Evolutionary conservation across 1,140 invertebrate genomes (phyloP), one percentile per base, ranked within the genome.

Genomic region (Pseudomyrmex sp.): DNA sequence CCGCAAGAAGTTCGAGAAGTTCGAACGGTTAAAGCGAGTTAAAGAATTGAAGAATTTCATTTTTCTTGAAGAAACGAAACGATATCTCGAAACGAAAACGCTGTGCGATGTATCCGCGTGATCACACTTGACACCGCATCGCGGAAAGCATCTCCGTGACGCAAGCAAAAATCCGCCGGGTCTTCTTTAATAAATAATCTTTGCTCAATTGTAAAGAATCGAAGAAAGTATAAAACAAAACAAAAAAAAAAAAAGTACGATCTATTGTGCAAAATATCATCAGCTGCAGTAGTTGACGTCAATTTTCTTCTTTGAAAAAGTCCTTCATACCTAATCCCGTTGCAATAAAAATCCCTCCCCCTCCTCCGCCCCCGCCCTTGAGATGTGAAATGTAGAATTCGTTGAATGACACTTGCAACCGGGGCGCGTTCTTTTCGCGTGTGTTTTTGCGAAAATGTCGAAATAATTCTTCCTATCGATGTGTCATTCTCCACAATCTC

Each of bases 161-260:
- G 35, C 35, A 7, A 35, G 35, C 46, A 70, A 23, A 66, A 72
- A 52, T 86, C 72, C 68, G 66, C 44, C 69, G 86, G 35, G 72
- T 87, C 48, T 59, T 70, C 80, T 77, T 35, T 87, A 88, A 88
- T 88, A 72, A 72, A 87, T 88, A 87, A 88, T 88, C 76, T 88
- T 88, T 88, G 86, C 87, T 88, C 87, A 88, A 88, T 88, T 84
- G 75, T 85, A 79, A 84, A 82, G 70, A 85, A 88, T 85, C 76
- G 87, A 88, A 70, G 72, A 87, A 80, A 76, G 83, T 79, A 54
- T 50, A 35, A 35, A 35, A 5, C 5, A 35, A 35, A 35, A 35
- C 5, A 35, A 35, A 35, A 50, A 35, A 35, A 35, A 35, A 35
- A 35, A 54, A 75, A 35, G 35, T 61, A 80, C 80, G 54, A 72